phyloP scores from a whole-genome alignment of 2,797 vertebrate species.

The Heliangelus exortis region DNA sequence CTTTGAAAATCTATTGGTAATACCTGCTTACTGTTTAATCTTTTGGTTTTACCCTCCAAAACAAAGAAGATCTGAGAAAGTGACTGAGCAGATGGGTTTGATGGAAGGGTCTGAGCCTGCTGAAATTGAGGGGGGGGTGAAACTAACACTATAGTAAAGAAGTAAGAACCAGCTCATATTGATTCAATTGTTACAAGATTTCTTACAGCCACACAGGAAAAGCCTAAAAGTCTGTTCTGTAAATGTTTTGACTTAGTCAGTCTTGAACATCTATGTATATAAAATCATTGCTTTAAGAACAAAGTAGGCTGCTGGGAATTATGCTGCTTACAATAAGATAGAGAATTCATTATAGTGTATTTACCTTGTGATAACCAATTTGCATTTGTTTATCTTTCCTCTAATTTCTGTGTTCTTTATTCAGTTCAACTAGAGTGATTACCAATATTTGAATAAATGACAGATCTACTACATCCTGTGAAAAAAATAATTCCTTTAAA shows the following conservation, averaged over 20 bases:
- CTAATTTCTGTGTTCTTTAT: constrained; percentile 20
- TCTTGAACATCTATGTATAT: background rate
- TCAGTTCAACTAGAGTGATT: background rate
- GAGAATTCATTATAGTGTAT: background rate
- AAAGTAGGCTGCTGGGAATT: background rate
- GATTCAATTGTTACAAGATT: background rate
- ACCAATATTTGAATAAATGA: constrained; percentile 14
- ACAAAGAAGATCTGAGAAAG: background rate
- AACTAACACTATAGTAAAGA: background rate
- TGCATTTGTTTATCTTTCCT: constrained; percentile 36
- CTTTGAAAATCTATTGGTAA: background rate
- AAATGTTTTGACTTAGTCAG: background rate
- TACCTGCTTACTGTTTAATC: background rate
- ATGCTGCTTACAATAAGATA: background rate
- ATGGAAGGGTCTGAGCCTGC: background rate
- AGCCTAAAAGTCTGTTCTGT: background rate
- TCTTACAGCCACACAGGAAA: background rate
- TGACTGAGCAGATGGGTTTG: background rate
- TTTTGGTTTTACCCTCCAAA: background rate
- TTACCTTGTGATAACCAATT: constrained; percentile 33
- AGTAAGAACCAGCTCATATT: background rate
- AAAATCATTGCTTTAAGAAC: background rate
- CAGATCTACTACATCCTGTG: background rate
- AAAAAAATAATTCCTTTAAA: background rate
- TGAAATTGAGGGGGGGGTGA: no score